These are phyloP conservation scores for Mus caroli DNA, from an alignment of 2,797 vertebrate genomes.

Conservation along the genomic window DNA sequence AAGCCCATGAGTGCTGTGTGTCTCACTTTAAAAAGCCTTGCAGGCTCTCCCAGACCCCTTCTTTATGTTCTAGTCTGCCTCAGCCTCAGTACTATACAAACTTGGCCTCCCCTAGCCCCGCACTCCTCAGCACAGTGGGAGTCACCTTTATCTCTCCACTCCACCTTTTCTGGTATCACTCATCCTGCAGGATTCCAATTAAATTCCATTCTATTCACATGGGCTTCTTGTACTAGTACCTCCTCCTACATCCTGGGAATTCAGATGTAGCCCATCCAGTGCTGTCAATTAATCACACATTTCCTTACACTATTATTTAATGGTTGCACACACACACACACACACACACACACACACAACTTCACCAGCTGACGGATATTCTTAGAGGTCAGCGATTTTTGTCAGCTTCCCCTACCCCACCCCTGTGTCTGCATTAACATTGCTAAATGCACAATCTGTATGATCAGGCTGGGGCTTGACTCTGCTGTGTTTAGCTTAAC, in stretches of 20 bases:
- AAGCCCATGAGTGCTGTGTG: not conserved
- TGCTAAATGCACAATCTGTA: not conserved
- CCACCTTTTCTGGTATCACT: not conserved
- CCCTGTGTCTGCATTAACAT: not conserved
- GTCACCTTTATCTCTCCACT: not conserved
- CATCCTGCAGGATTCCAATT: not conserved
- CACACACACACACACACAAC: not conserved
- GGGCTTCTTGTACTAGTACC: not conserved
- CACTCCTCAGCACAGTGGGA: not conserved
- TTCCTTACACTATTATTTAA: conserved; percentile 16
- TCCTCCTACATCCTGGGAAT: not conserved
- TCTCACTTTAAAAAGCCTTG: not conserved
- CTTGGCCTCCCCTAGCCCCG: not conserved
- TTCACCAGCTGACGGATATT: conserved; percentile 16
- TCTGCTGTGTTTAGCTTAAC: not conserved
- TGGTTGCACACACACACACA: not conserved
- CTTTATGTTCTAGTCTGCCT: not conserved
- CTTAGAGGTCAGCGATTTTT: not conserved
- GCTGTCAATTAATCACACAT: conserved; percentile 1
- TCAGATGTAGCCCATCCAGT: not conserved
- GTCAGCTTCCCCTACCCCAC: not conserved
- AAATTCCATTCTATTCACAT: not conserved
- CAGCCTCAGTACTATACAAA: not conserved
- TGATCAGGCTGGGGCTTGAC: not conserved
- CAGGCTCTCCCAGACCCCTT: not conserved